Conservation (phyloP, 2,888 invertebrate species). For the Escarpia spicata region DNA sequence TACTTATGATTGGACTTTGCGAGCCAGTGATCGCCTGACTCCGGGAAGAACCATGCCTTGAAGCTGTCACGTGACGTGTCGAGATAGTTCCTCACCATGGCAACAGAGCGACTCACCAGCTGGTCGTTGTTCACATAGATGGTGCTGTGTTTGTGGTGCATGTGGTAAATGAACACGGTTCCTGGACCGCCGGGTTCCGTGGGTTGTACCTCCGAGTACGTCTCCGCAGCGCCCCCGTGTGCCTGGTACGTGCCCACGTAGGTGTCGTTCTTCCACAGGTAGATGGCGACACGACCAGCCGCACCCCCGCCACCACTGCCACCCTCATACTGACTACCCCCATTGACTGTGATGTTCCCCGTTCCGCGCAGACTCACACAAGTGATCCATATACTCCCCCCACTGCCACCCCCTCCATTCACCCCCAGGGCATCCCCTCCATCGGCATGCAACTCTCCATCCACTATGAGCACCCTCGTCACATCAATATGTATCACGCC, state of each 20-base stretch:
- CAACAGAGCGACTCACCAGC: neutral
- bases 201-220: neutral
- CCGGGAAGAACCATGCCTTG: conserved; percentile 53
- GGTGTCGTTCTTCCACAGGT: conserved; percentile 49
- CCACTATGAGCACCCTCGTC: conserved; percentile 45
- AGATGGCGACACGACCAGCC: conserved; percentile 52
- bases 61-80: conserved; percentile 48
- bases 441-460: conserved; percentile 48
- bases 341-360: conserved; percentile 52
- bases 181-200: conserved; percentile 54
- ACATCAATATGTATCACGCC: conserved; percentile 47
- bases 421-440: conserved; percentile 44
- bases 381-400: conserved; percentile 48
- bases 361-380: conserved; percentile 44
- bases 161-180: conserved; percentile 50
- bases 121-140: conserved; percentile 44
- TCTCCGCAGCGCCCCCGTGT: conserved; percentile 45
- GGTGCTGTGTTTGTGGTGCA: conserved; percentile 47
- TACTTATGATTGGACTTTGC: conserved; percentile 45
- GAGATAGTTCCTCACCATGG: conserved; percentile 43
- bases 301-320: conserved; percentile 49
- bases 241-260: conserved; percentile 49
- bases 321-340: conserved; percentile 41
- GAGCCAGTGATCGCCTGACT: conserved; percentile 47
- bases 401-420: conserved; percentile 51